Evolutionary conservation across 2,113 vertebrate species (phyloP).

Genomic region (Barbus barbus): DNA sequence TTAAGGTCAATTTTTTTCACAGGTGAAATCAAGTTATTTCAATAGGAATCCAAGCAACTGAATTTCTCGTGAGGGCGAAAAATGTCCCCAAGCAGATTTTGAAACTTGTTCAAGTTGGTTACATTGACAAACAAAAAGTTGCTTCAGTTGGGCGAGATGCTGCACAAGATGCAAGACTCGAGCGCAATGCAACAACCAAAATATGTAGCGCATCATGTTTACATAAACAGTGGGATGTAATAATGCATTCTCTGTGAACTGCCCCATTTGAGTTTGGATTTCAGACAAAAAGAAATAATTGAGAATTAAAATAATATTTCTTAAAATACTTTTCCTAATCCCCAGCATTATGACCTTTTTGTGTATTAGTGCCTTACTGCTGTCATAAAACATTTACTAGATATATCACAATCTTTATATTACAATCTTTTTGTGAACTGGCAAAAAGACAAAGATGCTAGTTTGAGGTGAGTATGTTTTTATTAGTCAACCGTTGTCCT

Average conservation of each 20-base stretch:
- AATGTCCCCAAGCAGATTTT: neutral
- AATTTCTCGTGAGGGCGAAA: too few species aligned
- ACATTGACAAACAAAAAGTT: too few species aligned
- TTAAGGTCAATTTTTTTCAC: too few species aligned
- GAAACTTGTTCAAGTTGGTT: neutral
- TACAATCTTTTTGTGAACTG: neutral
- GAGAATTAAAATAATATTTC: too few species aligned
- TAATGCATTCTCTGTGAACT: neutral
- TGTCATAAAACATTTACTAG: neutral
- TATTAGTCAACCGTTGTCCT: slow-evolving; percentile 51
- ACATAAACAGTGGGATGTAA: neutral
- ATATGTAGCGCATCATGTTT: neutral
- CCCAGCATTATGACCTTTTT: neutral
- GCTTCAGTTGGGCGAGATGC: neutral
- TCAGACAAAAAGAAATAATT: neutral
- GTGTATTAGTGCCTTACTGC: neutral
- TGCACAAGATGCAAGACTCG: neutral
- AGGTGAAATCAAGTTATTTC: too few species aligned
- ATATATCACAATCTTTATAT: too few species aligned
- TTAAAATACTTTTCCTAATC: neutral
- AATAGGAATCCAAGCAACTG: too few species aligned
- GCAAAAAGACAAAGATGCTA: slow-evolving; percentile 34
- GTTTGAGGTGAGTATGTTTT: slow-evolving; percentile 51
- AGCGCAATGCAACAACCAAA: neutral
- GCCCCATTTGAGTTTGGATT: neutral